Percentiles rank a stretch among this genome's conserved stretches.
phyloP scores from a whole-genome alignment of 2,888 invertebrate genomes.

The Papilio protenor region DNA sequence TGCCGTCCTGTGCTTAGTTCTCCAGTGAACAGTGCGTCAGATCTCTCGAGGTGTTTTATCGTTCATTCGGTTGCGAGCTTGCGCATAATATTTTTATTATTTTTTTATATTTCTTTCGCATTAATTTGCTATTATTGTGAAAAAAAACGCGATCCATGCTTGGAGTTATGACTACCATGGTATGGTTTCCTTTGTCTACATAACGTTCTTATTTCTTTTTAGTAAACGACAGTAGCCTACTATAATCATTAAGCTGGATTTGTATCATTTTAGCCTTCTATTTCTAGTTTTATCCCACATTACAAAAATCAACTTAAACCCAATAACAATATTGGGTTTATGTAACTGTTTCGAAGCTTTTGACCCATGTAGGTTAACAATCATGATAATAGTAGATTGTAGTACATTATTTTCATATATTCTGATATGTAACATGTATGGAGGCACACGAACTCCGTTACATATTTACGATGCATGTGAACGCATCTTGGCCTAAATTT shows the following conservation, averaged over 20 bases:
- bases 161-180: constrained; percentile 85
- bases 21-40: constrained; percentile 77
- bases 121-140: constrained; percentile 72
- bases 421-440: constrained; percentile 3
- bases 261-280: constrained; percentile 48
- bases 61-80: constrained; percentile 76
- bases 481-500: constrained; percentile 41
- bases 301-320: constrained; percentile 14
- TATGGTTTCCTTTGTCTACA: constrained; percentile 84
- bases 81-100: constrained; percentile 59
- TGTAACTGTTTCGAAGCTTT: constrained; percentile 36
- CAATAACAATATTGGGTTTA: constrained; percentile 31
- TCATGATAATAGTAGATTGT: constrained; percentile 37
- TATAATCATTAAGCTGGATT: constrained; percentile 48
- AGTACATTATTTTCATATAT: constrained; percentile 26
- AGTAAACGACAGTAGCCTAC: constrained; percentile 71
- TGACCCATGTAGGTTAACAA: constrained; percentile 35
- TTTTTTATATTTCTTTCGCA: constrained; percentile 64
- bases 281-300: constrained; percentile 33
- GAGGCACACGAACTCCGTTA: constrained; percentile 18
- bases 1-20: constrained; percentile 81
- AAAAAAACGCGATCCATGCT: constrained; percentile 82
- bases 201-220: constrained; percentile 71
- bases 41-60: constrained; percentile 72
- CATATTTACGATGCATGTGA: constrained; percentile 39